A percentile compares a stretch with the other conserved stretches of the same genome.
phyloP scores from a whole-genome alignment of 1,140 invertebrate species.

The Gonatopus flavifemur region DNA sequence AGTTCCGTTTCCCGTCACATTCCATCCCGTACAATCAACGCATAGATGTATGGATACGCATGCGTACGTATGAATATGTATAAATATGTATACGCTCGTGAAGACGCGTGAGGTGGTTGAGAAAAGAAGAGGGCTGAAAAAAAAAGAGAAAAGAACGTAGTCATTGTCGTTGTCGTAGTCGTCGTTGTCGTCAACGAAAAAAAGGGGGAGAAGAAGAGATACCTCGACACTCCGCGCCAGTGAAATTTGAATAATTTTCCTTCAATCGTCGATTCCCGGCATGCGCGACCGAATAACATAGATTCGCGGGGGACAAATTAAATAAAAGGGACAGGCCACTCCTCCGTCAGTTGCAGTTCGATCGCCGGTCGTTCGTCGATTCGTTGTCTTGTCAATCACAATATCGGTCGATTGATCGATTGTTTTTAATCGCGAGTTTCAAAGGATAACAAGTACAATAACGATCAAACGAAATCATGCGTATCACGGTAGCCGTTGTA shows the following conservation, averaged over 20 bases:
- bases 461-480: neutral
- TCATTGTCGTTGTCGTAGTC: neutral
- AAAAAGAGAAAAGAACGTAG: neutral
- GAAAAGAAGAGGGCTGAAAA: neutral
- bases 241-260: slow-evolving; percentile 60
- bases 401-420: slow-evolving; percentile 26
- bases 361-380: slow-evolving; percentile 51
- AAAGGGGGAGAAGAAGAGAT: slow-evolving; percentile 7
- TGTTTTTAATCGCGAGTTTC: slow-evolving; percentile 7
- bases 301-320: slow-evolving; percentile 54
- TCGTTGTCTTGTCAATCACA: neutral
- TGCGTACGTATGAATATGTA: slow-evolving; percentile 13
- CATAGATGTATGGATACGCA: neutral
- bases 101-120: neutral
- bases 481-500: neutral
- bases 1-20: slow-evolving; percentile 36
- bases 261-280: slow-evolving; percentile 51
- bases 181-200: too few species aligned
- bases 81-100: neutral
- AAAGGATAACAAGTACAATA: neutral
- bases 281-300: slow-evolving; percentile 61
- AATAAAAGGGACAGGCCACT: slow-evolving; percentile 59
- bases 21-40: slow-evolving; percentile 25
- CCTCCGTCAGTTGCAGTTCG: slow-evolving; percentile 58
- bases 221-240: slow-evolving; percentile 41